A percentile compares a stretch with the other conserved stretches of the same genome.
Evolutionary conservation across 2,888 invertebrate species (phyloP).

Genomic region (Agrochola circellaris): DNA sequence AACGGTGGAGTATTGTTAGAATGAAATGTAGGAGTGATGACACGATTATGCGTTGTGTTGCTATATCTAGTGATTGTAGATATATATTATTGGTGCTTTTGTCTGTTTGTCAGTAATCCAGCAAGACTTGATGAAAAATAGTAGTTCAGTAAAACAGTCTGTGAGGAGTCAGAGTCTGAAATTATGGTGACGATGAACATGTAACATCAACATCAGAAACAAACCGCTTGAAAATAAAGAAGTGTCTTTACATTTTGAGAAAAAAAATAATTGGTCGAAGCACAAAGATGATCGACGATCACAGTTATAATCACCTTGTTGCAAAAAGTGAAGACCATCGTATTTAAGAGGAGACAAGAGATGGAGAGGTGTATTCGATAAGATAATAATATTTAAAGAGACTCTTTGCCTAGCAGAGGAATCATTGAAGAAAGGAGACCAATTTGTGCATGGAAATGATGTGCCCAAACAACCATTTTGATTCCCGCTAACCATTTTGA

Average conservation of each 20-base stretch:
- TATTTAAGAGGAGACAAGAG: neutral
- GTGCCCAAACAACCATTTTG: no score
- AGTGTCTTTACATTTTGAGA: neutral
- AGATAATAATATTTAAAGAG: constrained; percentile 1
- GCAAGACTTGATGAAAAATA: neutral
- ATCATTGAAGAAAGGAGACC: neutral
- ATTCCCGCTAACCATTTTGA: neutral
- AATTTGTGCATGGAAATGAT: no score
- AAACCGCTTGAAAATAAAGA: neutral
- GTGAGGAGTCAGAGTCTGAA: neutral
- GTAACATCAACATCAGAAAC: neutral
- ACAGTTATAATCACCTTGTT: neutral
- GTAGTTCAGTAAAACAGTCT: neutral
- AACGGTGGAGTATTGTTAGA: constrained; percentile 42
- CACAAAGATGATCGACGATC: neutral
- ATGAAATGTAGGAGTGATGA: constrained; percentile 50
- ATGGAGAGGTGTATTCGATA: neutral
- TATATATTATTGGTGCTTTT: neutral
- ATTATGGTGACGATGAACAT: neutral
- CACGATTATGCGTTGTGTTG: constrained; percentile 45
- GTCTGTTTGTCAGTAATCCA: neutral
- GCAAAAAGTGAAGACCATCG: neutral
- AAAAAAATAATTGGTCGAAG: neutral
- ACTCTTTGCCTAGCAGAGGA: neutral
- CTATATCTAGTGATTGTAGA: neutral